Base-by-base conservation (phyloP, 2,888 invertebrate species). In the Hymenopus coronatus region DNA sequence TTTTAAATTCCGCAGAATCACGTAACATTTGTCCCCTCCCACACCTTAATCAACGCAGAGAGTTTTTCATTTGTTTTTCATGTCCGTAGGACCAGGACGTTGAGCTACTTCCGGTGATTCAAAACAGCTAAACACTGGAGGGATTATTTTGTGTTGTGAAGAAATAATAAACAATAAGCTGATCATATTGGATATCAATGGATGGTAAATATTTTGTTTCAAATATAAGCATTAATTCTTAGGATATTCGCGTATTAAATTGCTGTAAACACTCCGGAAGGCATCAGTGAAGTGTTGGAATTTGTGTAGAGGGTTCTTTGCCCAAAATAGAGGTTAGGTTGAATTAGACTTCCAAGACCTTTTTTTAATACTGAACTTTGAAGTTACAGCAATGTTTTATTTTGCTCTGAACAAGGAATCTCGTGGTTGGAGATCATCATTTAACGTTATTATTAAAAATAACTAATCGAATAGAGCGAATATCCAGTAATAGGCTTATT, bases 71-170 rank as follows among this genome's bases (percentile, higher is more conserved):
- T 89, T 89, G 89, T 89, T 89, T 84, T 70, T 87, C 87, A 87
- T 87, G 87, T 87, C 33, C 33, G 82, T 87, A 87, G 87, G 82
- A 82, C 87, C 87, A 82, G 82, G 82, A 87, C 87, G 87, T 87
- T 87, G 87, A 87, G 87, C 54, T 87, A 89, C 89, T 90, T 89
- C 89, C 89, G 90, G 90, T 89, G 90, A 90, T 90, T 90, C 90
- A 90, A 90, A 90, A 90, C 90, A 90, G 89, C 90, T 88, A 89
- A 90, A 89, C 89, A 90, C 81, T 89, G 89, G 88, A 85, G 88
- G 89, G 88, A 85, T 88, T 84, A 82, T 88, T 84, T 87, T 83
- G 87, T 87, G 89, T 89, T 89, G 85, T 85, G 82, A 85, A 85
- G 82, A 30, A 40, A 82, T 81, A 88, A 85, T 88, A 82, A 28